phyloP scores from a whole-genome alignment of 2,888 invertebrate genomes.

The Dicyrtoma fusca region DNA sequence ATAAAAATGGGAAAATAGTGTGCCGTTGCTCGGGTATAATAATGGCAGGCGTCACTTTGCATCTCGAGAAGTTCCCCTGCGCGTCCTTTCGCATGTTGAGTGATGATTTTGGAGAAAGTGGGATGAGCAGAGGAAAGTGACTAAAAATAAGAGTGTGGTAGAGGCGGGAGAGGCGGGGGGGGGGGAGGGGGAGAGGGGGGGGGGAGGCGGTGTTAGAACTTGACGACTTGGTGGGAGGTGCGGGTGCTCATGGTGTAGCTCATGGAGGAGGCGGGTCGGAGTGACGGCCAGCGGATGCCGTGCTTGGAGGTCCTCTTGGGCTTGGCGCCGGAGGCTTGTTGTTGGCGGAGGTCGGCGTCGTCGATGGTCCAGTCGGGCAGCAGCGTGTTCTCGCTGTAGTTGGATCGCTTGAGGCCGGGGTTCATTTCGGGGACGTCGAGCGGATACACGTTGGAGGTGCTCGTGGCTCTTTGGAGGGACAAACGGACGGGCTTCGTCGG shows the following conservation, averaged over 20 bases:
- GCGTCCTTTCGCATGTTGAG: too few species aligned
- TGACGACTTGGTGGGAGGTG: constrained; percentile 28
- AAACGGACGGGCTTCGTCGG: constrained; percentile 83
- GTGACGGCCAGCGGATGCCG: constrained; percentile 54
- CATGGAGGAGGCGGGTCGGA: constrained; percentile 54
- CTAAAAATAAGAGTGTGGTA: too few species aligned
- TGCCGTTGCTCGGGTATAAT: too few species aligned
- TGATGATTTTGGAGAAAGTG: too few species aligned
- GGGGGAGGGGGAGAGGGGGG: too few species aligned
- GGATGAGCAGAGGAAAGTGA: too few species aligned
- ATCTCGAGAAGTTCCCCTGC: too few species aligned
- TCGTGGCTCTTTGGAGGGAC: constrained; percentile 80
- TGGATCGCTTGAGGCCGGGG: constrained; percentile 52
- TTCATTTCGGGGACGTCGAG: constrained; percentile 54
- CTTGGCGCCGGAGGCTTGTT: constrained; percentile 52
- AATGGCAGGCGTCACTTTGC: too few species aligned
- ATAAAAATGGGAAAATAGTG: too few species aligned
- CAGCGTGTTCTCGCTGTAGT: constrained; percentile 55
- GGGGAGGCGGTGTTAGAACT: constrained; percentile 40
- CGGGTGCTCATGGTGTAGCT: constrained; percentile 53
- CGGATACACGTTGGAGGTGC: constrained; percentile 59
- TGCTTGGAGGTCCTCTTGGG: constrained; percentile 47
- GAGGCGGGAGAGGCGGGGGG: too few species aligned
- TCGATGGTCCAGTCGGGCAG: constrained; percentile 54
- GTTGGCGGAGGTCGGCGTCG: constrained; percentile 51